A percentile compares a stretch with the other conserved stretches of the same genome.
Conservation (phyloP, 1,140 invertebrate species). For the Bombyx mandarina region DNA sequence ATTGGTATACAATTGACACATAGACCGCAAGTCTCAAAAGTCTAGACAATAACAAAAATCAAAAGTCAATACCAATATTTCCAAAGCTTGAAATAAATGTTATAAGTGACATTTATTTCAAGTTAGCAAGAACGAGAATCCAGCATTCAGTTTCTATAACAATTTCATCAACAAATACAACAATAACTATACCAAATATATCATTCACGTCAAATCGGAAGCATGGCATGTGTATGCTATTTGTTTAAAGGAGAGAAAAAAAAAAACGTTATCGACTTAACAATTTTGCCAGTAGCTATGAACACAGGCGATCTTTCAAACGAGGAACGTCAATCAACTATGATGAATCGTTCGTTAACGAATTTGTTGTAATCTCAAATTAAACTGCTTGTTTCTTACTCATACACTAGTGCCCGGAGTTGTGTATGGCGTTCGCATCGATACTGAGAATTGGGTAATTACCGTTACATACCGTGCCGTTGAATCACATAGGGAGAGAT, state of each 20-base stretch:
- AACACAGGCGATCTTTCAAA: constrained; percentile 4
- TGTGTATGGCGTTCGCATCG: neutral
- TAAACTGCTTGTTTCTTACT: constrained; percentile 20
- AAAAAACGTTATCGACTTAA: constrained; percentile 33
- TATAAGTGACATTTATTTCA: too few species aligned
- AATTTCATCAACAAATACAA: constrained; percentile 1
- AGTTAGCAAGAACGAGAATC: too few species aligned
- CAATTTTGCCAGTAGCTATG: constrained; percentile 36
- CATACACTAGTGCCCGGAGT: neutral
- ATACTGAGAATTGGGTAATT: constrained; percentile 4
- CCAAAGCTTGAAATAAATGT: too few species aligned
- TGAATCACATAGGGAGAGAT: neutral
- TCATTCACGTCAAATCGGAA: constrained; percentile 25
- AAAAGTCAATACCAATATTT: too few species aligned
- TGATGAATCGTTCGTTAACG: constrained; percentile 35
- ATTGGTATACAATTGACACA: too few species aligned
- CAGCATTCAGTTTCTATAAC: neutral
- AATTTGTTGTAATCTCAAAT: constrained; percentile 37
- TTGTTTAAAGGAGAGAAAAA: constrained; percentile 22
- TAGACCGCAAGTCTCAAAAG: too few species aligned
- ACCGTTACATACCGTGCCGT: too few species aligned
- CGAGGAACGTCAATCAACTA: constrained; percentile 25
- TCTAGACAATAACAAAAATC: too few species aligned
- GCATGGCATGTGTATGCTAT: constrained; percentile 16
- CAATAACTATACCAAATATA: constrained; percentile 5